Evolutionary conservation across 2,113 vertebrate species (phyloP).

Genomic region (Benitochromis conjunctus): DNA sequence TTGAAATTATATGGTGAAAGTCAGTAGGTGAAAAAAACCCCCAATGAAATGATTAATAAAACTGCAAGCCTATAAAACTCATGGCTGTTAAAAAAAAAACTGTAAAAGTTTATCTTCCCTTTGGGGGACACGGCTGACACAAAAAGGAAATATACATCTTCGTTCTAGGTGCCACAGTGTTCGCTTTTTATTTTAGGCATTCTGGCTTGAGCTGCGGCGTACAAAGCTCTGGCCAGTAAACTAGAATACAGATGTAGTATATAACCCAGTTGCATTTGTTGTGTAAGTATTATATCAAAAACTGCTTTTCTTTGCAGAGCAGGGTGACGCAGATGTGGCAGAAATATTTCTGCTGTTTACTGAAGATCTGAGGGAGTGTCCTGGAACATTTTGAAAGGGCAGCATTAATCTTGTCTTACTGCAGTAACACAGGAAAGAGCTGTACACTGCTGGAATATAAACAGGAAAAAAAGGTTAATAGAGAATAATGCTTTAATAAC

Average conservation of each 20-base stretch:
- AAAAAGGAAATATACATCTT: conserved; percentile 1
- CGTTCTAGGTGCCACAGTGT: not conserved
- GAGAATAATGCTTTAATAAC: conserved; percentile 21
- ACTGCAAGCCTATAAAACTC: not conserved
- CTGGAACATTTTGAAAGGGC: conserved; percentile 56
- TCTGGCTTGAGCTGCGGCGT: not conserved
- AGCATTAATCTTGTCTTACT: conserved; percentile 47
- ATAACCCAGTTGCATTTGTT: conserved; percentile 21
- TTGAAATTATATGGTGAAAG: rapidly evolving
- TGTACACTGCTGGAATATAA: conserved; percentile 2
- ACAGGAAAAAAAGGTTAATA: conserved; percentile 36
- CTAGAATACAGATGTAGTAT: not conserved
- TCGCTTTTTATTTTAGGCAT: conserved; percentile 27
- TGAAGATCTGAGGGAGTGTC: conserved; percentile 38
- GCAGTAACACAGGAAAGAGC: conserved; percentile 7
- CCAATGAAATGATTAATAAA: not conserved
- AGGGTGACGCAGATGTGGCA: not conserved
- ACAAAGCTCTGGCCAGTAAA: not conserved
- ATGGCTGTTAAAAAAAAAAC: not conserved
- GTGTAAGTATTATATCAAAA: not conserved
- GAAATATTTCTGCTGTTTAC: conserved; percentile 23
- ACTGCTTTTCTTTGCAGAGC: not conserved
- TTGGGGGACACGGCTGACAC: not conserved
- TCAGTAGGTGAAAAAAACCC: not conserved
- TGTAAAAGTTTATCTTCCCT: not conserved